Percentiles rank a stretch among this genome's conserved stretches.
Evolutionary conservation across 2,797 vertebrate genomes (phyloP).

Genomic region (Melanotaenia nigrans): DNA sequence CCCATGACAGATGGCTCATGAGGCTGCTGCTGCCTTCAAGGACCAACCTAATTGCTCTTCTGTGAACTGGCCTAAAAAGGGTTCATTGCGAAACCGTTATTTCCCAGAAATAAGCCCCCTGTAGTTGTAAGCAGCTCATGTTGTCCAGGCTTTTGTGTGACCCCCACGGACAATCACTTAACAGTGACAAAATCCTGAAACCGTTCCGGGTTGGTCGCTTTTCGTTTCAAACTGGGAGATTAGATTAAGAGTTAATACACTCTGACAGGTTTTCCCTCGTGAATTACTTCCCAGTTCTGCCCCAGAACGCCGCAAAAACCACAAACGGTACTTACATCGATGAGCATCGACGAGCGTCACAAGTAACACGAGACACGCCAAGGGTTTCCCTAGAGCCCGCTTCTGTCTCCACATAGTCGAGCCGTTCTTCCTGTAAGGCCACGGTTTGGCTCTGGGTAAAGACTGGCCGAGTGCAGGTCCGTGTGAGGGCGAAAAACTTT

Average conservation of each 20-base stretch:
- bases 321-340: slow-evolving; percentile 79
- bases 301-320: slow-evolving; percentile 19
- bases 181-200: slow-evolving; percentile 17
- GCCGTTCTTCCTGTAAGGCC: slow-evolving; percentile 66
- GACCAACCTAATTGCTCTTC: slow-evolving; percentile 51
- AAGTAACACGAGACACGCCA: slow-evolving; percentile 71
- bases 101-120: slow-evolving; percentile 71
- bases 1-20: slow-evolving; percentile 56
- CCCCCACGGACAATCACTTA: background rate
- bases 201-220: slow-evolving; percentile 10
- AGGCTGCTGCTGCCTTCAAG: slow-evolving; percentile 29
- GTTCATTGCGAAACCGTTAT: slow-evolving; percentile 74
- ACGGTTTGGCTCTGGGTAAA: slow-evolving; percentile 51
- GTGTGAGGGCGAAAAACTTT: slow-evolving; percentile 47
- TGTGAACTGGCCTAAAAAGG: slow-evolving; percentile 49
- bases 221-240: slow-evolving; percentile 22
- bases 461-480: slow-evolving; percentile 49
- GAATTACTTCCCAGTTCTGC: background rate
- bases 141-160: slow-evolving; percentile 40
- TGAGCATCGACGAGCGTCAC: slow-evolving; percentile 74
- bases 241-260: slow-evolving; percentile 1
- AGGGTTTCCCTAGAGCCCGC: slow-evolving; percentile 52
- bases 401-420: slow-evolving; percentile 77
- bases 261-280: background rate
- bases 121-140: slow-evolving; percentile 47